Conservation (phyloP, 2,888 invertebrate species). For the Acleris laterana region DNA sequence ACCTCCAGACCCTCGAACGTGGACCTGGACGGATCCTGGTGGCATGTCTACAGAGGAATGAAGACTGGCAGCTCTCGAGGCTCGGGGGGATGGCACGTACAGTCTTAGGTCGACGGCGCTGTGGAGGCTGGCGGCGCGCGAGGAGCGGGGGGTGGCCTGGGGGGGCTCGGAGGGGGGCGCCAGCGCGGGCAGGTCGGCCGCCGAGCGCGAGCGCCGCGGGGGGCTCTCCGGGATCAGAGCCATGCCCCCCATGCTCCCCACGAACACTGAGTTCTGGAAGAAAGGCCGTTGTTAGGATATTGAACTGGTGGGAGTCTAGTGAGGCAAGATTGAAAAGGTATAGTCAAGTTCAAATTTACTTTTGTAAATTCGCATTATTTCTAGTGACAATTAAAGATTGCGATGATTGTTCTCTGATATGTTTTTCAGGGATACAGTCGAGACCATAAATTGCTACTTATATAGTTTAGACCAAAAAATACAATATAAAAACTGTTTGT, state of each 20-base stretch:
- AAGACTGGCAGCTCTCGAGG: constrained; percentile 72
- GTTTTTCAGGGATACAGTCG: too few relatives aligned
- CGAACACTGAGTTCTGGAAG: constrained; percentile 93
- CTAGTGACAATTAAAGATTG: too few relatives aligned
- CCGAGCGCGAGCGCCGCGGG: constrained; percentile 91
- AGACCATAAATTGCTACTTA: too few relatives aligned
- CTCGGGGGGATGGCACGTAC: constrained; percentile 68
- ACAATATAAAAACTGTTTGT: too few relatives aligned
- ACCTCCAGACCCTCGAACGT: constrained; percentile 67
- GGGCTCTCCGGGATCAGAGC: constrained; percentile 88
- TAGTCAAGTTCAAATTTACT: too few relatives aligned
- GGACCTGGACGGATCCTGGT: constrained; percentile 70
- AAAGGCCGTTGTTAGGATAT: not conserved
- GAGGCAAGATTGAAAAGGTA: too few relatives aligned
- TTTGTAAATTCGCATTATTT: too few relatives aligned
- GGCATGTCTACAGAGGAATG: constrained; percentile 74
- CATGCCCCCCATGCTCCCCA: constrained; percentile 87
- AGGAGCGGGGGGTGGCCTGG: constrained; percentile 67
- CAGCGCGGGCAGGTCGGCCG: constrained; percentile 92
- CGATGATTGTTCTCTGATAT: too few relatives aligned
- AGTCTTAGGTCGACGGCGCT: constrained; percentile 74
- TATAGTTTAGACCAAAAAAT: too few relatives aligned
- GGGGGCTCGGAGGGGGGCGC: constrained; percentile 79
- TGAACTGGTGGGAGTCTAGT: not conserved
- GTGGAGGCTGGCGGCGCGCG: constrained; percentile 76